Evolutionary conservation across 2,888 invertebrate genomes (phyloP).

Genomic region (Polyommatus icarus): DNA sequence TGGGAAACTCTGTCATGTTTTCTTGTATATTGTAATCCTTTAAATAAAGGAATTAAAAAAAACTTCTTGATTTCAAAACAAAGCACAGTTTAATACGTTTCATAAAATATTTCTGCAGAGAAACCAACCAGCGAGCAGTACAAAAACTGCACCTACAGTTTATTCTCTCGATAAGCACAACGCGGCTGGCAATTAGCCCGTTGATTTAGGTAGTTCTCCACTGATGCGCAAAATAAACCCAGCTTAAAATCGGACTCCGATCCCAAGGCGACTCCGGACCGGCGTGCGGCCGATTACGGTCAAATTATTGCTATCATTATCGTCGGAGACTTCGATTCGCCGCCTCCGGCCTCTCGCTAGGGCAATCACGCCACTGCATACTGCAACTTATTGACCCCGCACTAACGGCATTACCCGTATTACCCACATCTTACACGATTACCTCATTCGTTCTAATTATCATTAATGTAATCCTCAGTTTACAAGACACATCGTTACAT

Average conservation of each 20-base stretch:
- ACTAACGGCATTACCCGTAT: background rate
- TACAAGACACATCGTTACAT: background rate
- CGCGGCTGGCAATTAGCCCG: slow-evolving; percentile 63
- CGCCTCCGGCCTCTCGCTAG: background rate
- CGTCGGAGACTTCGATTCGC: slow-evolving; percentile 48
- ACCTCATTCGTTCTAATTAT: slow-evolving; percentile 3
- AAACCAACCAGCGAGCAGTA: background rate
- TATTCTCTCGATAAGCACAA: slow-evolving; percentile 47
- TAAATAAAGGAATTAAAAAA: no score
- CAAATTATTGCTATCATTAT: slow-evolving; percentile 78
- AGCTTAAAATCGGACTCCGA: slow-evolving; percentile 70
- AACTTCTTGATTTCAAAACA: background rate
- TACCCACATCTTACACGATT: background rate
- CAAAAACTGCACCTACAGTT: slow-evolving; percentile 34
- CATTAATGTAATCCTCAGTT: slow-evolving; percentile 1
- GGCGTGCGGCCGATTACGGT: slow-evolving; percentile 73
- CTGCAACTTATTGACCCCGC: slow-evolving; percentile 9
- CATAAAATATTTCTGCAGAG: background rate
- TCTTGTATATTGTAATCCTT: no score
- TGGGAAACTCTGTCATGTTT: no score
- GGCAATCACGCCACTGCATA: background rate
- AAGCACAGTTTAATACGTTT: background rate
- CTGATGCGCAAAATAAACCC: slow-evolving; percentile 70
- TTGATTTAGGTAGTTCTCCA: slow-evolving; percentile 71
- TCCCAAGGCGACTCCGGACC: slow-evolving; percentile 76